Percentiles rank a stretch among this genome's conserved stretches.
Conservation (phyloP, 2,888 invertebrate species). For the Suillia variegata region DNA sequence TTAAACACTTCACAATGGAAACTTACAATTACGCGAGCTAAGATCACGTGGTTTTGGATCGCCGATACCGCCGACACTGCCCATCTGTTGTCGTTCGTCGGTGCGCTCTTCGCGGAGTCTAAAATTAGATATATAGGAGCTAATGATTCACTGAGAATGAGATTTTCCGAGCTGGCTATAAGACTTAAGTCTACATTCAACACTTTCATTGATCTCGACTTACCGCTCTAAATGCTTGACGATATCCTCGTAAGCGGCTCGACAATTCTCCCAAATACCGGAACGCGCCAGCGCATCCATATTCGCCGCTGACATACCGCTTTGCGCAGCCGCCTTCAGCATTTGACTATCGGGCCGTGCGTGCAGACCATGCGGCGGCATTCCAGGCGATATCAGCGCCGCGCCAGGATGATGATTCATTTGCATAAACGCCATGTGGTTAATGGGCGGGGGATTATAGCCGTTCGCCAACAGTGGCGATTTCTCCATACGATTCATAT, state of each 20-base stretch:
- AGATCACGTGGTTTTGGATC: slow-evolving; percentile 84
- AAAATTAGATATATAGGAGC: slow-evolving; percentile 24
- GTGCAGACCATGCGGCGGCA: slow-evolving; percentile 81
- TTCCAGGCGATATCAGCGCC: slow-evolving; percentile 87
- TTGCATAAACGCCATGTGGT: slow-evolving; percentile 95
- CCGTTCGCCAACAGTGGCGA: slow-evolving; percentile 91
- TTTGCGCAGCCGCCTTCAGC: slow-evolving; percentile 77
- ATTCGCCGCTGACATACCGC: slow-evolving; percentile 72
- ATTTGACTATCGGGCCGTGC: slow-evolving; percentile 73
- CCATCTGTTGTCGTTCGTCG: slow-evolving; percentile 82
- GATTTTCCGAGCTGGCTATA: slow-evolving; percentile 22
- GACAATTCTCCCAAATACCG: slow-evolving; percentile 93
- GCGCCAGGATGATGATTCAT: slow-evolving; percentile 76
- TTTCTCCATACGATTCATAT: slow-evolving; percentile 88
- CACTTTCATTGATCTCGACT: slow-evolving; percentile 56
- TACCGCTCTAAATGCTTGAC: slow-evolving; percentile 94
- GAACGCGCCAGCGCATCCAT: slow-evolving; percentile 91
- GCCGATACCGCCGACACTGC: slow-evolving; percentile 62
- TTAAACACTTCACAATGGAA: no score
- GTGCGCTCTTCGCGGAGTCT: slow-evolving; percentile 88
- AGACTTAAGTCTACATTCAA: no score
- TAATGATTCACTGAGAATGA: no score
- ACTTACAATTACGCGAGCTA: slow-evolving; percentile 85
- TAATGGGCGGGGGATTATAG: slow-evolving; percentile 91
- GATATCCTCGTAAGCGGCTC: slow-evolving; percentile 93